Conservation (phyloP, 1,140 invertebrate genomes). For the Pseudomyrmex dendroicus region DNA sequence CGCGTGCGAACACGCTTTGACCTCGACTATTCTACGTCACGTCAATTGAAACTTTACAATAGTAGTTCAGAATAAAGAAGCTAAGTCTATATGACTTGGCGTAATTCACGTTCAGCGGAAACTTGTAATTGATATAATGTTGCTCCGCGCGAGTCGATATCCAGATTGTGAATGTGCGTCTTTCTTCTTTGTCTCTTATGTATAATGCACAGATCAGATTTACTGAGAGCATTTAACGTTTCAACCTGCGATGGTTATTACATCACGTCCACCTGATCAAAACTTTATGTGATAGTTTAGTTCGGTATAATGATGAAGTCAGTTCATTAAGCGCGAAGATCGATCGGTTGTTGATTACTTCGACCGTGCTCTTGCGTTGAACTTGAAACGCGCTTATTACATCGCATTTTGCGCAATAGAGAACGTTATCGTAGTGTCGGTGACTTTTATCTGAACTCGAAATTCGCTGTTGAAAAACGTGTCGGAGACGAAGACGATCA, state of each 20-base stretch:
- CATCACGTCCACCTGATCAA: constrained; percentile 15
- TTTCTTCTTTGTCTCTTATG: not conserved
- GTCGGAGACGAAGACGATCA: no score
- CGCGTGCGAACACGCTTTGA: constrained; percentile 13
- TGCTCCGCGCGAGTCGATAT: constrained; percentile 34
- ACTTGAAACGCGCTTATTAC: constrained; percentile 7
- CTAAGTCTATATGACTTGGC: constrained; percentile 1
- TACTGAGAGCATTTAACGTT: not conserved
- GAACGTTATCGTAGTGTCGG: constrained; percentile 11
- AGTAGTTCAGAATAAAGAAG: constrained; percentile 51
- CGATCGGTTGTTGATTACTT: constrained; percentile 32
- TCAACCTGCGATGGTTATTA: constrained; percentile 32
- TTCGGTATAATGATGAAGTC: constrained; percentile 4
- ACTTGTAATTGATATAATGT: constrained; percentile 42
- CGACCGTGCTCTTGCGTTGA: not conserved
- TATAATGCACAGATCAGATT: not conserved
- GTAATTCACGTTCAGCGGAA: constrained; percentile 40
- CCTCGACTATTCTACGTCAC: constrained; percentile 51
- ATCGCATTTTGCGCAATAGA: not conserved
- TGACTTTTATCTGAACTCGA: constrained; percentile 29
- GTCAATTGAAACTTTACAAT: constrained; percentile 54
- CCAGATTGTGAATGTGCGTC: constrained; percentile 6
- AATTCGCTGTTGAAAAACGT: not conserved
- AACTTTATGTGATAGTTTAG: constrained; percentile 16
- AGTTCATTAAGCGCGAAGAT: constrained; percentile 30